These are phyloP conservation scores for Encarsia formosa DNA, from an alignment of 2,888 invertebrate species.

Conservation along the genomic window DNA sequence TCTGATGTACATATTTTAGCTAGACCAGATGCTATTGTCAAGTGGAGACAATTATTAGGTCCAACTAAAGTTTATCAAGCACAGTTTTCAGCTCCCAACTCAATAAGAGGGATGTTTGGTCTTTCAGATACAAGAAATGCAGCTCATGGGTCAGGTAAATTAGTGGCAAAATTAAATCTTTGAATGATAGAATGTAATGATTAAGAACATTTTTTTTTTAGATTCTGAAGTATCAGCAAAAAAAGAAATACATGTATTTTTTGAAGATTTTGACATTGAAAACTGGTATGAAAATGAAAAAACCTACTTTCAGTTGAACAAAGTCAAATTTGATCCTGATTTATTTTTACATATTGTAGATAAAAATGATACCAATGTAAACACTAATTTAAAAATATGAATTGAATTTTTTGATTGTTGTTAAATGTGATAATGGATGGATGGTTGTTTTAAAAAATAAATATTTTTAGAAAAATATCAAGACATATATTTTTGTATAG, in stretches of 20 bases:
- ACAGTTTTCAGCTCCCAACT: constrained; percentile 71
- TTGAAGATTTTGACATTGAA: constrained; percentile 72
- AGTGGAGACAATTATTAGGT: constrained; percentile 83
- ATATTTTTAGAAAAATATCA: constrained; percentile 23
- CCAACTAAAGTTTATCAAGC: constrained; percentile 85
- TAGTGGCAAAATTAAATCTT: too few relatives aligned
- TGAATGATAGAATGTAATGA: not conserved
- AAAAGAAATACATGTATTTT: constrained; percentile 78
- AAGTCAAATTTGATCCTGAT: constrained; percentile 55
- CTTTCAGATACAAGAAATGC: constrained; percentile 93
- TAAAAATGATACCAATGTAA: constrained; percentile 22
- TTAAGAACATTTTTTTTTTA: constrained; percentile 47
- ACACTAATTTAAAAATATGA: constrained; percentile 3
- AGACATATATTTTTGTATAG: constrained; percentile 10
- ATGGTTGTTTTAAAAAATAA: constrained; percentile 8
- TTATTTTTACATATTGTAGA: constrained; percentile 56
- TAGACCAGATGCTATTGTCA: constrained; percentile 67
- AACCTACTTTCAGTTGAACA: constrained; percentile 48
- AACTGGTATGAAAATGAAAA: constrained; percentile 64
- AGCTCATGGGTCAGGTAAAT: constrained; percentile 86
- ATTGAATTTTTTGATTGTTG: not conserved
- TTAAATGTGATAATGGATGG: not conserved
- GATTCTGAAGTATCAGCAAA: constrained; percentile 72
- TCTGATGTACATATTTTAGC: constrained; percentile 76
- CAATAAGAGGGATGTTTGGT: constrained; percentile 80